These are phyloP conservation scores for Alligator sinensis DNA, from an alignment of 2,113 vertebrate species.

Conservation along the genomic window DNA sequence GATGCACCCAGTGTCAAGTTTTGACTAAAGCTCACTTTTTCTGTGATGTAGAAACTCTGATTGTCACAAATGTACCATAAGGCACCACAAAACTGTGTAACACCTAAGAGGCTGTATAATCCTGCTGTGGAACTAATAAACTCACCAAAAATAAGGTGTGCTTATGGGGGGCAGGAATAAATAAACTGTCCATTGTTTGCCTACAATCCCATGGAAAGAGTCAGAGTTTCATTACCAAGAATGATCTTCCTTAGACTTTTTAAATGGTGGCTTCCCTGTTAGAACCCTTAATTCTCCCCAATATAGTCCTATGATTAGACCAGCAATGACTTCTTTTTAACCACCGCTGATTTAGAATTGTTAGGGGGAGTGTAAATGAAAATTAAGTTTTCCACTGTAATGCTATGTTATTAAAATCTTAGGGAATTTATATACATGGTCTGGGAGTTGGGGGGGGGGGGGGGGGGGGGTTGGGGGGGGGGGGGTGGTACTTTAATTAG, in stretches of 20 bases:
- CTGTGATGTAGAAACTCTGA: neutral
- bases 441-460: too few species aligned
- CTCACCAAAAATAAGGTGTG: neutral
- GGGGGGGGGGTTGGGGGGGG: too few species aligned
- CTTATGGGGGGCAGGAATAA: too few species aligned
- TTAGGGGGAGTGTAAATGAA: neutral
- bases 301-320: neutral
- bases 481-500: too few species aligned
- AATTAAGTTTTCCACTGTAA: neutral
- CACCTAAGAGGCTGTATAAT: neutral
- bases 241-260: neutral
- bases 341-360: neutral
- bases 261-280: neutral
- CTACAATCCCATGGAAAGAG: neutral
- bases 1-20: neutral
- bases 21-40: neutral
- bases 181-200: too few species aligned
- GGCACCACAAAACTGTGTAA: neutral
- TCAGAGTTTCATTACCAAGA: neutral
- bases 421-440: neutral
- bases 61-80: neutral
- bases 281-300: neutral
- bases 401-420: neutral
- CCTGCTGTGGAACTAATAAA: neutral
- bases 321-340: neutral